A percentile compares a stretch with the other conserved stretches of the same genome.
Evolutionary conservation across 2,113 vertebrate species (phyloP).

Genomic region (Ophthalmolycus amberensis): DNA sequence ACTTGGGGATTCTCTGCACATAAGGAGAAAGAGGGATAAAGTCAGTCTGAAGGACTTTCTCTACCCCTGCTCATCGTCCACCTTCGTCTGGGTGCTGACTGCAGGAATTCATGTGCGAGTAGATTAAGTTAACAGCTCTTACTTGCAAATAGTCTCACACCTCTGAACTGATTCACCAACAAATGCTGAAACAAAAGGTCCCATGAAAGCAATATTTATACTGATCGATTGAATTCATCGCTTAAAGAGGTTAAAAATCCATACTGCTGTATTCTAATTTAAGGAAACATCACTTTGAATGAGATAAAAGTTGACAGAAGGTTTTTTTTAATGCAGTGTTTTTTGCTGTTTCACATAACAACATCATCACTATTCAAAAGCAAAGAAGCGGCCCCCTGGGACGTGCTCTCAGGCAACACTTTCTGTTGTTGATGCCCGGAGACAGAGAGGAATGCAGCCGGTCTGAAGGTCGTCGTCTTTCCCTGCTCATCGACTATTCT

Average conservation of each 20-base stretch:
- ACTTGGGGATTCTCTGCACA: conserved; percentile 64
- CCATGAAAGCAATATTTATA: not conserved
- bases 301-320: not conserved
- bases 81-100: conserved; percentile 37
- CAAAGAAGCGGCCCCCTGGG: conserved; percentile 14
- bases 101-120: conserved; percentile 40
- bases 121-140: conserved; percentile 10
- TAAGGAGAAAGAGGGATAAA: conserved; percentile 59
- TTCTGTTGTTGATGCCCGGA: conserved; percentile 30
- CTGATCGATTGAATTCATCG: not conserved
- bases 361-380: conserved; percentile 25
- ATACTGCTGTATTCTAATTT: not conserved
- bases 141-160: not conserved
- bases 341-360: not conserved
- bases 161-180: not conserved
- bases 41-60: conserved; percentile 58
- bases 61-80: conserved; percentile 26
- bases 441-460: conserved; percentile 5
- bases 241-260: not conserved
- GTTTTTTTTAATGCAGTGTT: not conserved
- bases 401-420: conserved; percentile 20
- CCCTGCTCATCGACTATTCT: conserved; percentile 9
- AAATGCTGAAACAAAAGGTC: not conserved
- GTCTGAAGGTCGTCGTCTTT: conserved; percentile 48
- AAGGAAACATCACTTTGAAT: not conserved